Conservation (phyloP, 2,797 vertebrate genomes). For the Uromys caudimaculatus region DNA sequence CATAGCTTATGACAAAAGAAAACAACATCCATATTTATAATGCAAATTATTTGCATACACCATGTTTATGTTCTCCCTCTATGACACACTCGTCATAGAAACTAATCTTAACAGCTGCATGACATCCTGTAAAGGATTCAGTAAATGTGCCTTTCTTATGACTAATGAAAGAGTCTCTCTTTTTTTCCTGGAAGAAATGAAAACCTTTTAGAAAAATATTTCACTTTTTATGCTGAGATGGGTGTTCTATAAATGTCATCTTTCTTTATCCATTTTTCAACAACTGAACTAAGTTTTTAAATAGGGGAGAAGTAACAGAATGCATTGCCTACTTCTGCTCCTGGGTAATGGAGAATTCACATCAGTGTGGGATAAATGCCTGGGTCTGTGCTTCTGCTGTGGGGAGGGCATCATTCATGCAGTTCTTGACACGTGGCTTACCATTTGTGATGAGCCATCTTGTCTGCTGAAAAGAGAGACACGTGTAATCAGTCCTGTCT, state of each 20-base stretch:
- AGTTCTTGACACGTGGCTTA: accelerated
- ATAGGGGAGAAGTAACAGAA: neutral
- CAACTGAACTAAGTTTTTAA: slow-evolving; percentile 1
- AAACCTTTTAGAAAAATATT: slow-evolving; percentile 51
- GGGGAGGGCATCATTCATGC: accelerated
- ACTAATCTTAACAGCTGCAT: slow-evolving; percentile 40
- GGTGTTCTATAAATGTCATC: slow-evolving; percentile 37
- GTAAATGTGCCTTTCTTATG: neutral
- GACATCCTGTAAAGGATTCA: neutral
- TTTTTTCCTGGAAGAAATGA: neutral
- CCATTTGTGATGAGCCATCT: accelerated
- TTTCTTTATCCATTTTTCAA: neutral
- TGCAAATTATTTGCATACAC: neutral
- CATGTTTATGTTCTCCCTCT: neutral
- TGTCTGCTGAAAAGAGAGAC: neutral
- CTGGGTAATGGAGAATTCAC: neutral
- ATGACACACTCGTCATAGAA: neutral
- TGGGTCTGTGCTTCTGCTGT: accelerated
- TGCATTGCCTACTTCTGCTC: neutral
- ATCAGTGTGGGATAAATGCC: neutral
- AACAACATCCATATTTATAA: slow-evolving; percentile 12
- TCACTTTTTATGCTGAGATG: slow-evolving; percentile 51
- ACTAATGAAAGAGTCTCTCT: neutral
- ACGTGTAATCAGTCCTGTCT: neutral
- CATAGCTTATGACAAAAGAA: slow-evolving; percentile 5